These are phyloP conservation scores for Paracanthobrama guichenoti DNA, from an alignment of 2,113 vertebrate species.

Conservation along the genomic window DNA sequence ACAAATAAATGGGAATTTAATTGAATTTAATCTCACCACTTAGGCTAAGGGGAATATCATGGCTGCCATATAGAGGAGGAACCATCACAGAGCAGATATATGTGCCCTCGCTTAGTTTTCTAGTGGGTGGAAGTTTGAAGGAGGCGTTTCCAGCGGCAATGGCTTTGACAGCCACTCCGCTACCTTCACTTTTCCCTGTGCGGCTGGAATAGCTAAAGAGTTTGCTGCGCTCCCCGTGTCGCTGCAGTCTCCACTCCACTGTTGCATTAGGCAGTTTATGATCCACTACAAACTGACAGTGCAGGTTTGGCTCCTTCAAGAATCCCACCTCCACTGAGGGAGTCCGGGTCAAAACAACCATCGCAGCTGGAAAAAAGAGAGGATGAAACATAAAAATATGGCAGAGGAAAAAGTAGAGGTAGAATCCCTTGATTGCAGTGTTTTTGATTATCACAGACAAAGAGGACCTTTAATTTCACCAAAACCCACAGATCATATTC, in stretches of 20 bases:
- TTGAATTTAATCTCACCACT: constrained; percentile 65
- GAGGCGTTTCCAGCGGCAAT: constrained; percentile 70
- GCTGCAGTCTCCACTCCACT: constrained; percentile 65
- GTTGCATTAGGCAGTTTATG: constrained; percentile 60
- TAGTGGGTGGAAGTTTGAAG: constrained; percentile 57
- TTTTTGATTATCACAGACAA: too few species aligned
- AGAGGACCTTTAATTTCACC: too few species aligned
- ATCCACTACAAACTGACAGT: constrained; percentile 73
- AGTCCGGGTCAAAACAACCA: constrained; percentile 68
- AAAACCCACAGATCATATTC: too few species aligned
- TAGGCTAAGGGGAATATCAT: constrained; percentile 65
- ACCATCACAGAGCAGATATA: constrained; percentile 69
- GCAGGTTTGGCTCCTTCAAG: constrained; percentile 60
- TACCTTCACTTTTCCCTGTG: constrained; percentile 52
- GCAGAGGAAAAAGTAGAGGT: too few species aligned
- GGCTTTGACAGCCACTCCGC: constrained; percentile 51
- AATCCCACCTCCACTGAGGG: constrained; percentile 63
- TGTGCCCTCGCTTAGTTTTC: constrained; percentile 63
- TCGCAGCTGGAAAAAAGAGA: constrained; percentile 60
- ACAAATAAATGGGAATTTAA: not conserved
- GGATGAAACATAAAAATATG: not conserved
- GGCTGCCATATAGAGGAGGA: constrained; percentile 63
- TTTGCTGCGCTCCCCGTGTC: constrained; percentile 55
- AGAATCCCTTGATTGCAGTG: not conserved
- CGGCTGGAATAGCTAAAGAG: constrained; percentile 65